These are phyloP conservation scores for Thamnophis elegans DNA, from an alignment of 2,797 vertebrate genomes.

Conservation along the genomic window DNA sequence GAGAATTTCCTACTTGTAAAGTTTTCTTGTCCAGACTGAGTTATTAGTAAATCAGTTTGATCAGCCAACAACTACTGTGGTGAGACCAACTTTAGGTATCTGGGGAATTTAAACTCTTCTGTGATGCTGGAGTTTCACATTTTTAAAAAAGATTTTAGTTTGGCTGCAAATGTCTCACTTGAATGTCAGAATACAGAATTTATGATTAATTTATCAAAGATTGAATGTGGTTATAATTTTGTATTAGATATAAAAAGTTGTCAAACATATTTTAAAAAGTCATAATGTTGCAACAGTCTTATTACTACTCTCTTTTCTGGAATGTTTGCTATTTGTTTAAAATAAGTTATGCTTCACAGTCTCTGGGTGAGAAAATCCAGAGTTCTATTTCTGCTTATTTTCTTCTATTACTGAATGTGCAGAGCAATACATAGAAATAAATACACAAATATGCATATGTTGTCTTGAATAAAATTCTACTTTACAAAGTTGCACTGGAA, in stretches of 20 bases:
- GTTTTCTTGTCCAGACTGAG: background rate
- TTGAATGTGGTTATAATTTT: background rate
- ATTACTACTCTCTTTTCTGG: background rate
- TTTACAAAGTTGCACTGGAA: background rate
- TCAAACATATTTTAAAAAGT: background rate
- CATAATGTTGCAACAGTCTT: background rate
- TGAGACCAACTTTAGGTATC: conserved; percentile 2
- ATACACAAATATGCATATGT: background rate
- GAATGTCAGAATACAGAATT: background rate
- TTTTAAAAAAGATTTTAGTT: background rate
- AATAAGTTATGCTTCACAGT: background rate
- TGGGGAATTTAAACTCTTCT: background rate
- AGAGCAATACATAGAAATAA: background rate
- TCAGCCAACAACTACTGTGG: background rate
- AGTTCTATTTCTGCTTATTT: background rate
- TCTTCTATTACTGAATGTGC: background rate
- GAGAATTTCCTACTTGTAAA: background rate
- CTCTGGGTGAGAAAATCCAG: background rate
- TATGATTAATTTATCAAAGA: background rate
- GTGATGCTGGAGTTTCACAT: background rate
- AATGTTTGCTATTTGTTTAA: background rate
- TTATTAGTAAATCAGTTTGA: conserved; percentile 11
- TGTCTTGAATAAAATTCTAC: background rate
- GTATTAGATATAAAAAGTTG: background rate
- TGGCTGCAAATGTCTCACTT: background rate